These are phyloP conservation scores for Drosophila melanica DNA, from an alignment of 1,140 invertebrate genomes.

Conservation along the genomic window DNA sequence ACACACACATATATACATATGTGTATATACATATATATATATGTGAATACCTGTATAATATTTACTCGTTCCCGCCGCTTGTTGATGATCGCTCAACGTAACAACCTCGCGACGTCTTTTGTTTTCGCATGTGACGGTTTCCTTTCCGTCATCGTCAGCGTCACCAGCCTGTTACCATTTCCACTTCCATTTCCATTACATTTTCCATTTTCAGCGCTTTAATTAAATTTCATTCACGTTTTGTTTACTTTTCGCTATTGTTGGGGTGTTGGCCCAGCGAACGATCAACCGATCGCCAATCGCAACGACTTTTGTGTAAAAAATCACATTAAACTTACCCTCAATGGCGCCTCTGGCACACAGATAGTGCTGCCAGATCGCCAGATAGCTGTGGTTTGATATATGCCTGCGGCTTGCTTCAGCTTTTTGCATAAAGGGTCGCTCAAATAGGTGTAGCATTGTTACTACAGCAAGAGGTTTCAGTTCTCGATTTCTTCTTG, in stretches of 20 bases:
- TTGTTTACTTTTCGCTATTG: constrained; percentile 55
- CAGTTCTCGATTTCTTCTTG: too few relatives aligned
- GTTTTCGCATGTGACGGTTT: constrained; percentile 51
- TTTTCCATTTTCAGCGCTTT: constrained; percentile 63
- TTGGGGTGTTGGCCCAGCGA: constrained; percentile 19
- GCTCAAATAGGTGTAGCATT: not conserved
- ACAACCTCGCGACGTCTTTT: constrained; percentile 48
- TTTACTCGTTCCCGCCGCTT: constrained; percentile 14
- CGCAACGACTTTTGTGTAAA: constrained; percentile 64
- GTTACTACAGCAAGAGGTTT: not conserved
- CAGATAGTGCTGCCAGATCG: constrained; percentile 46
- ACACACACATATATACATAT: constrained; percentile 6
- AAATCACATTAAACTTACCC: constrained; percentile 81
- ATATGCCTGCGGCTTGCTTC: constrained; percentile 2
- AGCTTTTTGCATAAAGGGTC: not conserved
- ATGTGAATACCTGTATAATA: constrained; percentile 17
- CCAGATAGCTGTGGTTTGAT: constrained; percentile 32
- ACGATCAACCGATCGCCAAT: constrained; percentile 42
- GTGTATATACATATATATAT: constrained; percentile 9
- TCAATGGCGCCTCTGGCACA: constrained; percentile 64
- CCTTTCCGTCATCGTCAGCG: constrained; percentile 46
- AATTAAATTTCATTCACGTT: constrained; percentile 74
- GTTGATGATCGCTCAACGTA: constrained; percentile 68
- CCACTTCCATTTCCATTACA: constrained; percentile 51
- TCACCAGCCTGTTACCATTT: constrained; percentile 33